Base-by-base conservation (phyloP, 2,888 invertebrate genomes). In the Tetheella fluctuosa region DNA sequence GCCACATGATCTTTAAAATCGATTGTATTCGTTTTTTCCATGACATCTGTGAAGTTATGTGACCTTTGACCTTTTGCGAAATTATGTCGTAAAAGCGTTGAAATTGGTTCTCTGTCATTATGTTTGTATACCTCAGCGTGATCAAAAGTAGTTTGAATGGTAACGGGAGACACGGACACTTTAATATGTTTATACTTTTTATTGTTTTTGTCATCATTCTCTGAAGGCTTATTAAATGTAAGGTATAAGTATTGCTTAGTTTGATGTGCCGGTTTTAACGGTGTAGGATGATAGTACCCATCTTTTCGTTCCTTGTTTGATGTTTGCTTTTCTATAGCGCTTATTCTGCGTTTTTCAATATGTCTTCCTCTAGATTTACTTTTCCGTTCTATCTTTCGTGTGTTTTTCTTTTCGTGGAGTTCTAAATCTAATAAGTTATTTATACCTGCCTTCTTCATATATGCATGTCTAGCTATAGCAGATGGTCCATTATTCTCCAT, bases 401-500 rank as follows among this genome's bases (percentile, higher is more conserved):
- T 42, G 8, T 13, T 15, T n/a, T 23, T 57, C 42, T n/a, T 53
- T 13, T 53, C 15, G 10, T 13, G 25, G 13, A 8, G 6, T 4
- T 20, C 25, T 23, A 5, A 4, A 17, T 52, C 8, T 23, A 5
- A 37, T n/a, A 15, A 0, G 3, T 7, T 30, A 30, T 23, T 25
- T 25, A 13, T 28, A 15, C n/a, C 2, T 25, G 1, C 2, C 7
- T 25, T 15, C n/a, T 54, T 54, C 48, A 8, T 10, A 8, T 48
- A 0, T 48, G 15, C 15, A 2, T 48, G 48, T 20, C 57, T 30
- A n/a, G 20, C 62, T 4, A 17, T 5, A 4, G 61, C 64, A 5
- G 63, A 59, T 0, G 48, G 56, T 15, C 25, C 52, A 7, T 60
- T 69, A 13, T 70, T 69, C 12, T 59, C 63, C 0, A 68, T 70